Evolutionary conservation across 1,140 invertebrate species (phyloP).

Genomic region (Aplysia californica): DNA sequence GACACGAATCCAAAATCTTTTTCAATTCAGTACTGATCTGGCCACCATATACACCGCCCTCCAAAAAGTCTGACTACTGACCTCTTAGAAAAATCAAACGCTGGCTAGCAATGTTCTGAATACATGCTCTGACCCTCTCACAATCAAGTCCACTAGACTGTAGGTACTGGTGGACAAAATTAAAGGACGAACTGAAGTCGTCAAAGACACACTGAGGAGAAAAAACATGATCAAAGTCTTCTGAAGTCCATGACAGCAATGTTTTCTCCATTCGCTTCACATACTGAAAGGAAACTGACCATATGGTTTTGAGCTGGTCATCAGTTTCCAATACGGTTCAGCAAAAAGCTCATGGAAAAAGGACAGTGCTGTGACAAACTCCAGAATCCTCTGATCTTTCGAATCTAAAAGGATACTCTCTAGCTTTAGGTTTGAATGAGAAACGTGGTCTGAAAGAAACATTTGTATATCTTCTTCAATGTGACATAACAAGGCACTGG

Average conservation of each 20-base stretch:
- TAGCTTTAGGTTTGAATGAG: slow-evolving; percentile 28
- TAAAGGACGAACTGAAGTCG: no score
- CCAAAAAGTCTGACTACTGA: slow-evolving; percentile 31
- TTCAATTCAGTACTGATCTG: background rate
- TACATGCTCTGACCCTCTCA: background rate
- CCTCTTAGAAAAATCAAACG: slow-evolving; percentile 18
- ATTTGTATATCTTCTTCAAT: slow-evolving; percentile 23
- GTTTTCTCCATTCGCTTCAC: slow-evolving; percentile 3
- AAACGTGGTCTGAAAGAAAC: slow-evolving; percentile 22
- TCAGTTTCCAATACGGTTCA: slow-evolving; percentile 20
- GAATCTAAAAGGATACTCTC: slow-evolving; percentile 26
- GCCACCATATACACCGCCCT: slow-evolving; percentile 20
- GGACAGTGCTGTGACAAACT: background rate
- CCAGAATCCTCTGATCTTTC: background rate
- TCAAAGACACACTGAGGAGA: background rate
- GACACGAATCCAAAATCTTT: slow-evolving; percentile 20
- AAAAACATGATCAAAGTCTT: background rate
- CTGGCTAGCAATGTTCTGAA: slow-evolving; percentile 6
- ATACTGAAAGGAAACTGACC: background rate
- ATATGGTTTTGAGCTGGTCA: slow-evolving; percentile 4
- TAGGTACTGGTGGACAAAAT: no score
- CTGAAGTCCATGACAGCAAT: background rate
- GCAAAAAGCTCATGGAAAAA: background rate
- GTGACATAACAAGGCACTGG: slow-evolving; percentile 21
- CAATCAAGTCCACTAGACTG: background rate